Evolutionary conservation across 2,888 invertebrate genomes (phyloP), one percentile per base, ranked within the genome.

Genomic region (Pediacus dermestoides): DNA sequence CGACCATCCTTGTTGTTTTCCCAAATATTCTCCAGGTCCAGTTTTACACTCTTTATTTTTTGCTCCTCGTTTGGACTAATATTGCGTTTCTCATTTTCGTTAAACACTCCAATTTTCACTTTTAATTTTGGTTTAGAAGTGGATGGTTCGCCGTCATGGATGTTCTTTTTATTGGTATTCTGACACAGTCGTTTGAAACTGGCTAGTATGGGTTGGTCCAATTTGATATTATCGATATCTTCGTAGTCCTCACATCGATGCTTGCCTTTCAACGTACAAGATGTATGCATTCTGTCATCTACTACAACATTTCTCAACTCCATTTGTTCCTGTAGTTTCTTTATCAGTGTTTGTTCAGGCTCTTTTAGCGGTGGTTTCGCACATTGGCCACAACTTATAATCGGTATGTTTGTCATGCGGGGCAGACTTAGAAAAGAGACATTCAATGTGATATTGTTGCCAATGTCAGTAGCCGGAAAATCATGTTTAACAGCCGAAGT

Each of bases 181-280:
- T 54, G 52, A 39, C 58, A 57, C 13, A 51, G 18, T 26, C 32
- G 8, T 26, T 55, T 53, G 34, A 46, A 44, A 26, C 43, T 46
- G 22, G 30, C 26, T 10, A 34, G 10, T 22, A n/a, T n/a, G n/a
- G 44, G 41, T 10, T 40, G 34, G 10, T 48, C 46, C 9, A 46
- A 37, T 25, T 44, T 77, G n/a, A 44, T 30, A 37, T 45, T 44
- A n/a, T 55, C 79, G 2, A 82, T 80, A 53, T 85, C 85, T 18
- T 83, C 82, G 52, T 82, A 80, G 58, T 84, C 84, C 37, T 75
- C 80, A 66, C 87, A 88, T 48, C 81, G 81, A 63, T 87, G 87
- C 38, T 59, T 59, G 0, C 85, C 87, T 40, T 77, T 84, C 50
- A 82, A 77, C 50, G 80, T 81, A 67, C 86, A 87, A 0, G 76